These are phyloP conservation scores for Notamacropus eugenii DNA, from an alignment of 2,797 vertebrate species.

Conservation along the genomic window DNA sequence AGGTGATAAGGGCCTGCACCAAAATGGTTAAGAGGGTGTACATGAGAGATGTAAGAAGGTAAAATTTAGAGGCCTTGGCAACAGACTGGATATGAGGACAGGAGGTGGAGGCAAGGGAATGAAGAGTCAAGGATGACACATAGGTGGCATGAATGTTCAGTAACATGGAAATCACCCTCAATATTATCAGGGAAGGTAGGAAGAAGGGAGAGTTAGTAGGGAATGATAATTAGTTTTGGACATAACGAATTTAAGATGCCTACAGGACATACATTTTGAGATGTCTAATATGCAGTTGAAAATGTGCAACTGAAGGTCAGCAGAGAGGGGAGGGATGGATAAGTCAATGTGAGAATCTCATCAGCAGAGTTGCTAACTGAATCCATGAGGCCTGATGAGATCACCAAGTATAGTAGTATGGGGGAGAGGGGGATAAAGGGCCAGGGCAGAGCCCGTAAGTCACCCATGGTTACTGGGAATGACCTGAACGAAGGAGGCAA, in stretches of 20 bases:
- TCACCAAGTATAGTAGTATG: not conserved
- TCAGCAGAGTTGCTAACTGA: not conserved
- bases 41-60: not conserved
- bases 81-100: not conserved
- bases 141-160: not conserved
- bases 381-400: not conserved
- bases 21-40: not conserved
- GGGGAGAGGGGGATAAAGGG: not conserved
- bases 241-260: not conserved
- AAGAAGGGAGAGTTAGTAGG: not conserved
- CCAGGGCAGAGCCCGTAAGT: not conserved
- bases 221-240: not conserved
- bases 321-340: not conserved
- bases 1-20: not conserved
- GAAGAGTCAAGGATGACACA: not conserved
- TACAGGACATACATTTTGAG: not conserved
- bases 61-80: not conserved
- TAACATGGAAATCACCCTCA: not conserved
- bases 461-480: not conserved
- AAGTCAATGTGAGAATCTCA: not conserved
- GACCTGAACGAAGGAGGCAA: not conserved
- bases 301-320: not conserved
- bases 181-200: not conserved
- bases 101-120: not conserved
- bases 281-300: not conserved